Percentiles rank a stretch among this genome's conserved stretches.
phyloP scores from a whole-genome alignment of 2,113 vertebrate species.

The Malurus cyaneus region DNA sequence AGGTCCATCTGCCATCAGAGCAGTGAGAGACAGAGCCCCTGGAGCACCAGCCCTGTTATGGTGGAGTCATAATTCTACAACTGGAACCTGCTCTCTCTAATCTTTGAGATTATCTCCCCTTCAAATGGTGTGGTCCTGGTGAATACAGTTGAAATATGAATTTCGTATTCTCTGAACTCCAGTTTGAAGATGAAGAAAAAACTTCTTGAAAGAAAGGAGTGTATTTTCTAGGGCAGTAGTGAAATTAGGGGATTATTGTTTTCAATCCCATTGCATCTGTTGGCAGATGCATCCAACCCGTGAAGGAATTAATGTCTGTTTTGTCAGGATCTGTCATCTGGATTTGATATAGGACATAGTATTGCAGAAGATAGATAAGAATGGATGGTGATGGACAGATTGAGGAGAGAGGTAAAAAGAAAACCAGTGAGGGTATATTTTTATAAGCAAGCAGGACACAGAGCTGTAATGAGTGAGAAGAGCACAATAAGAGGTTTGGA shows the following conservation, averaged over 20 bases:
- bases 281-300: background rate
- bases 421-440: background rate
- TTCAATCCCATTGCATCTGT: background rate
- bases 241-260: background rate
- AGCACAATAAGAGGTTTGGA: background rate
- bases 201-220: background rate
- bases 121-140: background rate
- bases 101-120: background rate
- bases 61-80: background rate
- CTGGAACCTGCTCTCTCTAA: background rate
- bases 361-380: background rate
- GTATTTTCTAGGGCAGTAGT: background rate
- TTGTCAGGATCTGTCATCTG: background rate
- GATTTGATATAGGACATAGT: background rate
- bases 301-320: background rate
- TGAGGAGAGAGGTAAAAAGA: background rate
- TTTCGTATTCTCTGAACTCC: background rate
- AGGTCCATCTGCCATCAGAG: background rate
- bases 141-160: background rate
- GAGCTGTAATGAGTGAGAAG: background rate
- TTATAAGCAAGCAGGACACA: background rate
- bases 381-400: background rate
- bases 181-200: background rate
- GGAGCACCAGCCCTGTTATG: accelerated
- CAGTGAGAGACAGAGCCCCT: background rate